A percentile compares a stretch with the other conserved stretches of the same genome.
Evolutionary conservation across 2,888 invertebrate genomes (phyloP).

Genomic region (Platycnemis pennipes): DNA sequence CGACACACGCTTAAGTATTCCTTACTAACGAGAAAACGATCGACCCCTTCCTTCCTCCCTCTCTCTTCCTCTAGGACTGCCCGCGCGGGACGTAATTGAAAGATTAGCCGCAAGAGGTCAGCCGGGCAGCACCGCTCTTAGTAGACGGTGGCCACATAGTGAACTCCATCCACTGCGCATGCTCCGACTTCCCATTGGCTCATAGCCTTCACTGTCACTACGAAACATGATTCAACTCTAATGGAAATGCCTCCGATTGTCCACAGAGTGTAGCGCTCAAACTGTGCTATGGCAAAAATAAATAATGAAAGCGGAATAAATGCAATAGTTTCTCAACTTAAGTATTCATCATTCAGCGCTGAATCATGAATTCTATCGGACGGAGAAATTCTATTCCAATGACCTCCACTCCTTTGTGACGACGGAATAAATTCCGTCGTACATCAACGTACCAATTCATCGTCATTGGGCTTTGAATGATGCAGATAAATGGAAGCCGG

Average conservation of each 20-base stretch:
- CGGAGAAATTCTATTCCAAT: background rate
- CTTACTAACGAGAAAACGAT: conserved; percentile 29
- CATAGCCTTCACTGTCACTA: background rate
- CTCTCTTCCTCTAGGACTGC: conserved; percentile 10
- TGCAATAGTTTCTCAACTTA: background rate
- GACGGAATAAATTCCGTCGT: too few relatives aligned
- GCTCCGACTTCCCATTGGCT: background rate
- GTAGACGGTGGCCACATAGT: conserved; percentile 16
- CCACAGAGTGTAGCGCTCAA: background rate
- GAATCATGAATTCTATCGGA: background rate
- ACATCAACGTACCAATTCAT: too few relatives aligned
- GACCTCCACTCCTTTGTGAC: too few relatives aligned
- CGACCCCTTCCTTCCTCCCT: conserved; percentile 40
- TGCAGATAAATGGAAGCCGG: too few relatives aligned
- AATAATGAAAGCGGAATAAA: background rate
- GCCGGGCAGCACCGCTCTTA: conserved; percentile 42
- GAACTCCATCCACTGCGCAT: conserved; percentile 41
- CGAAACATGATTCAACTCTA: background rate
- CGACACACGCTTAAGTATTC: conserved; percentile 23
- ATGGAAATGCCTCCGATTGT: background rate
- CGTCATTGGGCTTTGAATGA: too few relatives aligned
- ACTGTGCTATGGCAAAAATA: background rate
- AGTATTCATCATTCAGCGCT: background rate
- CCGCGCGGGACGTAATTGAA: conserved; percentile 47
- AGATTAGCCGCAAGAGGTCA: conserved; percentile 62